Percentiles rank a stretch among this genome's conserved stretches.
Evolutionary conservation across 2,113 vertebrate species (phyloP).

Genomic region (Toxostoma redivivum): DNA sequence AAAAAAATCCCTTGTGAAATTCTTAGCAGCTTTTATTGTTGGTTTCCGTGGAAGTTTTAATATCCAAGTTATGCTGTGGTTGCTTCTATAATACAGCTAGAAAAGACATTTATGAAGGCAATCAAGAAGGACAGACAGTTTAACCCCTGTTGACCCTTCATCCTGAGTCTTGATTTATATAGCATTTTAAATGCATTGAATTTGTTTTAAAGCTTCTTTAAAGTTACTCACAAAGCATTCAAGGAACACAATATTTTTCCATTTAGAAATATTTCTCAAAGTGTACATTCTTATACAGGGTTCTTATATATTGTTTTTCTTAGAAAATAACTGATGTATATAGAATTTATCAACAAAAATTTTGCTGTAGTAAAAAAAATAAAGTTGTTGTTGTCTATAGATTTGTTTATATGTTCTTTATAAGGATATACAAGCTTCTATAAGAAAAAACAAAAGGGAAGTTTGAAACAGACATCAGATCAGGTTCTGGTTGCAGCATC

Average conservation of each 20-base stretch:
- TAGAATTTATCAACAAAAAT: not conserved
- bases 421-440: not conserved
- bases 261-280: not conserved
- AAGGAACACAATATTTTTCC: not conserved
- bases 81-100: conserved; percentile 62
- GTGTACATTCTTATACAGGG: not conserved
- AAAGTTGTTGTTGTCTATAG: not conserved
- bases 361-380: not conserved
- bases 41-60: conserved; percentile 79
- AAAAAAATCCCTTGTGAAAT: conserved; percentile 70
- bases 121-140: conserved; percentile 72
- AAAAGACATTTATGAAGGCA: conserved; percentile 74
- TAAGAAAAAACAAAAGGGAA: not conserved
- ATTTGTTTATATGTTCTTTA: not conserved
- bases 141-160: conserved; percentile 72
- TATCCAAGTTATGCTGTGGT: conserved; percentile 71
- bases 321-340: not conserved
- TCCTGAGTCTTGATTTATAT: conserved; percentile 66
- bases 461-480: not conserved
- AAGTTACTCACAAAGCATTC: not conserved
- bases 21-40: conserved; percentile 76
- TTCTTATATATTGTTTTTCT: not conserved
- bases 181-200: conserved; percentile 55
- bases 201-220: conserved; percentile 16
- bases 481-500: not conserved